Evolutionary conservation across 2,888 invertebrate genomes (phyloP), one percentile per base, ranked within the genome.

Genomic region (Lasiommata megera): DNA sequence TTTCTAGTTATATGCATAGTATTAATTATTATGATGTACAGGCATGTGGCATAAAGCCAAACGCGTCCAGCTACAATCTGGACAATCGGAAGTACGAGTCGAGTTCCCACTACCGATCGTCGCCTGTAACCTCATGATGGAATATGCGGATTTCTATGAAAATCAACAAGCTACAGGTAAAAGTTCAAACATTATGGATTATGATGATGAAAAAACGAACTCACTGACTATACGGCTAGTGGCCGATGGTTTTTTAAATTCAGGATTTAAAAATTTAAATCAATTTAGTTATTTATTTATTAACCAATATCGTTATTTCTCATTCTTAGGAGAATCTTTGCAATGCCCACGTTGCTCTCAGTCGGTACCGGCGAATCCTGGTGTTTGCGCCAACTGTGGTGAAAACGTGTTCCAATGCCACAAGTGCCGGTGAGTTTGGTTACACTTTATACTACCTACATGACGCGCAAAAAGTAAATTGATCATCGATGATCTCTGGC

Each of bases 321-420:
- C 6, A 34, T 57, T 11, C 18, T 61, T 56, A 90, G 91, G 91
- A 28, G 98, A 99, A 84, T 98, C 97, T 0, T 89, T 98, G 16
- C 98, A 98, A 82, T 98, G 98, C 75, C 98, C 98, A 0, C 93
- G 99, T 18, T 99, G 99, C 80, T 98, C 98, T 58, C 98, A 98
- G 18, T 96, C 97, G 0, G 99, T 99, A 0, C 98, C 98, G 0
- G 97, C 99, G 0, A 98, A 98, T 80, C 99, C 99, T 0, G 99
- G 99, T 0, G 98, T 99, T 0, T 99, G 99, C 78, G 96, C 95
- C 0, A 98, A 98, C 82, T 98, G 98, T 76, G 99, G 99, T 0
- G 99, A 99, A 82, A 99, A 99, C 81, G 99, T 99, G 0, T 99
- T 97, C 91, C 99, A 99, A 76, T 99, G 99, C 74, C 98, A 99